A percentile compares a stretch with the other conserved stretches of the same genome.
Evolutionary conservation across 2,888 invertebrate genomes (phyloP).

Genomic region (Magallana nippona): DNA sequence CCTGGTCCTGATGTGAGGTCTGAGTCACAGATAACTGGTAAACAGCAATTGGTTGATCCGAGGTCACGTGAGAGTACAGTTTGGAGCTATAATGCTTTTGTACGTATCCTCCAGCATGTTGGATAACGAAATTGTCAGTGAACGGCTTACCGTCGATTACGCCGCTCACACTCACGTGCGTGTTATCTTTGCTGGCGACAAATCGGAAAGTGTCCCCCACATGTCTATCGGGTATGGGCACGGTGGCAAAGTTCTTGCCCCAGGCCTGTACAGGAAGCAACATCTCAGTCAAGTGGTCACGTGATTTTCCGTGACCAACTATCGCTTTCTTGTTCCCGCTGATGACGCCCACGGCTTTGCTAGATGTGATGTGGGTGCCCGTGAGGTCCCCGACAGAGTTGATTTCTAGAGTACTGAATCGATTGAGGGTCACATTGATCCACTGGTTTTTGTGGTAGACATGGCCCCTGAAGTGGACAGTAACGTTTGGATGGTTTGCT

Average conservation of each 20-base stretch:
- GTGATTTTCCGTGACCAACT: slow-evolving; percentile 47
- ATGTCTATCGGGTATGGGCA: slow-evolving; percentile 64
- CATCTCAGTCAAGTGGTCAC: slow-evolving; percentile 66
- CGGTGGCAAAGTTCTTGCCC: slow-evolving; percentile 67
- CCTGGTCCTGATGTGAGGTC: slow-evolving; percentile 44
- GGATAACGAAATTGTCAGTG: slow-evolving; percentile 23
- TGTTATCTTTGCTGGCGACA: slow-evolving; percentile 55
- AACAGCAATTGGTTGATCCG: slow-evolving; percentile 60
- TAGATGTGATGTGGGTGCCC: slow-evolving; percentile 61
- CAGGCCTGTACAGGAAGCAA: slow-evolving; percentile 67
- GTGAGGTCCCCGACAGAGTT: slow-evolving; percentile 66
- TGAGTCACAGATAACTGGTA: slow-evolving; percentile 62
- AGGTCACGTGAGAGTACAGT: slow-evolving; percentile 48
- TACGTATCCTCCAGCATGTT: slow-evolving; percentile 41
- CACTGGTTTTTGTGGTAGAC: slow-evolving; percentile 43
- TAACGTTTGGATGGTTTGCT: slow-evolving; percentile 44
- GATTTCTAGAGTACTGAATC: slow-evolving; percentile 54
- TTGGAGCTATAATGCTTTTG: slow-evolving; percentile 47
- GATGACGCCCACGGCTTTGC: slow-evolving; percentile 64
- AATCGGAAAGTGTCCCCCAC: slow-evolving; percentile 66
- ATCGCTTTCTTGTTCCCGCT: slow-evolving; percentile 64
- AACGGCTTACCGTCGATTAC: neutral
- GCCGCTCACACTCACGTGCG: slow-evolving; percentile 40
- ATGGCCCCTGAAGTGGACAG: slow-evolving; percentile 46
- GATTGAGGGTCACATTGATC: slow-evolving; percentile 49